These are phyloP conservation scores for Salvator merianae DNA, from an alignment of 2,113 vertebrate species.

Conservation along the genomic window DNA sequence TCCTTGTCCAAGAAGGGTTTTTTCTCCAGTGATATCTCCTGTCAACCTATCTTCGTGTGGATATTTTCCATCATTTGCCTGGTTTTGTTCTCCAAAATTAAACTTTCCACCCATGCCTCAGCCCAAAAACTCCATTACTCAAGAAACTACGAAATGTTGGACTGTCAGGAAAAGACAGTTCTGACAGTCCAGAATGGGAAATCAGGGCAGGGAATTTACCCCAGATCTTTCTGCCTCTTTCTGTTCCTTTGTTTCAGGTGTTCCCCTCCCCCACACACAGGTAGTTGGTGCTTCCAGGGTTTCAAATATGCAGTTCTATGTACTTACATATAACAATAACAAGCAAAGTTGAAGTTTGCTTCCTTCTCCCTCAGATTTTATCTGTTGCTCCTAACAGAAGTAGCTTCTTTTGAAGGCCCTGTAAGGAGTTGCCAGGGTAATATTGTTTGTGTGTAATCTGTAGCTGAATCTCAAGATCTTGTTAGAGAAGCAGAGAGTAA, in stretches of 20 bases:
- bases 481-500: no score
- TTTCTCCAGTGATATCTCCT: conserved; percentile 62
- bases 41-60: conserved; percentile 56
- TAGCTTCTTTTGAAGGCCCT: no score
- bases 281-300: not conserved
- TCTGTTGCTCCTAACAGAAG: no score
- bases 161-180: not conserved
- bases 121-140: not conserved
- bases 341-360: not conserved
- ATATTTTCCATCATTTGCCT: conserved; percentile 69
- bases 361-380: not conserved
- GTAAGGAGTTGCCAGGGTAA: no score
- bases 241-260: not conserved
- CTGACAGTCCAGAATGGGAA: not conserved
- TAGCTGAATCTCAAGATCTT: no score
- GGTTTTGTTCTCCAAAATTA: conserved; percentile 55
- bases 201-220: no score
- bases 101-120: conserved; percentile 4
- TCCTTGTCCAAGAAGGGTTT: conserved; percentile 34
- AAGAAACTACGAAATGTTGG: not conserved
- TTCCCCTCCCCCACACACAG: not conserved
- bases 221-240: not conserved
- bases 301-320: not conserved
- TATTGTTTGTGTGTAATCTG: no score
- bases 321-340: not conserved